Evolutionary conservation across 2,888 invertebrate genomes (phyloP).

Genomic region (Drosophila flavopinicola): DNA sequence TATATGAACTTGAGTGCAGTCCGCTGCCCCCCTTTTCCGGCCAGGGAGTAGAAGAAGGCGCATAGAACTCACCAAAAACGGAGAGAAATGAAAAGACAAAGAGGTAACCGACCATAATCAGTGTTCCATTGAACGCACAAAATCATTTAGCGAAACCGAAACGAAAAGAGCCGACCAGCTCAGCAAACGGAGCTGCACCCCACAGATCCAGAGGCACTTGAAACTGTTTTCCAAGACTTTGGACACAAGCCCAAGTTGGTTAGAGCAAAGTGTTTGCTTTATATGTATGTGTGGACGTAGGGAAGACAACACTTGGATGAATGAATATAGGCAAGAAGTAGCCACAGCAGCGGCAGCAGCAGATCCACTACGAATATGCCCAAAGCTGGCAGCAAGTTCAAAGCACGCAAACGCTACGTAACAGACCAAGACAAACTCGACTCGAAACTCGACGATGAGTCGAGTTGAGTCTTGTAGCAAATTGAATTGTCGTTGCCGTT

Average conservation of each 20-base stretch:
- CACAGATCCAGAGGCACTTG: conserved; percentile 63
- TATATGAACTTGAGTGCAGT: conserved; percentile 73
- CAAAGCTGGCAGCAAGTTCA: conserved; percentile 69
- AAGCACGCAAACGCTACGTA: conserved; percentile 76
- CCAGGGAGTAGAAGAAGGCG: conserved; percentile 6
- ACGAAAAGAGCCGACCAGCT: conserved; percentile 53
- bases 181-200: conserved; percentile 44
- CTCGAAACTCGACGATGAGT: conserved; percentile 58
- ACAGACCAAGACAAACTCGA: conserved; percentile 61
- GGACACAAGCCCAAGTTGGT: conserved; percentile 56
- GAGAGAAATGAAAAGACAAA: conserved; percentile 50
- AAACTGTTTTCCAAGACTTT: conserved; percentile 68
- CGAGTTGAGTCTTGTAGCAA: conserved; percentile 37
- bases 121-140: conserved; percentile 85
- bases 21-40: conserved; percentile 10
- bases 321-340: conserved; percentile 61
- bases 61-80: conserved; percentile 54
- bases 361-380: conserved; percentile 45
- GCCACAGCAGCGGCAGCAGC: conserved; percentile 16
- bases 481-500: conserved; percentile 50
- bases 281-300: conserved; percentile 30
- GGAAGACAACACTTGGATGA: conserved; percentile 62
- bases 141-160: conserved; percentile 85
- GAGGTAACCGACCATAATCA: conserved; percentile 79
- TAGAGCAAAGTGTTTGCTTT: conserved; percentile 69